Conservation (phyloP, 2,113 vertebrate species). For the Ia io region DNA sequence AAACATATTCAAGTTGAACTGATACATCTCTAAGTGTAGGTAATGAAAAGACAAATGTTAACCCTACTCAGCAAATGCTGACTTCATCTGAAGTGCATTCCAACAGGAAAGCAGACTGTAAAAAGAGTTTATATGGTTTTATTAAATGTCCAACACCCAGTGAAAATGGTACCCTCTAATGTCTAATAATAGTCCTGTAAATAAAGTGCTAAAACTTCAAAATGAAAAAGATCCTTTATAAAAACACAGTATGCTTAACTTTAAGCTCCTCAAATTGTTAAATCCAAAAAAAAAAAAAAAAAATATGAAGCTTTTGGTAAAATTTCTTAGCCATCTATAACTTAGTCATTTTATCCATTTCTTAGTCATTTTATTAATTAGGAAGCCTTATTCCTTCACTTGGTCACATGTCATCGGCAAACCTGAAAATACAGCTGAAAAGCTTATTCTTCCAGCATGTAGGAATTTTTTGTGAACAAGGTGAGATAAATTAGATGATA, state of each 20-base stretch:
- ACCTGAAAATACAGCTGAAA: neutral
- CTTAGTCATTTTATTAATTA: neutral
- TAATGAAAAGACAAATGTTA: neutral
- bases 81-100: neutral
- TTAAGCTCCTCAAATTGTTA: neutral
- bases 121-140: neutral
- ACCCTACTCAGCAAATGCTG: neutral
- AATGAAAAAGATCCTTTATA: neutral
- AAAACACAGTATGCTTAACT: neutral
- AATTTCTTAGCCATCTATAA: neutral
- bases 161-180: neutral
- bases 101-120: neutral
- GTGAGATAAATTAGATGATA: constrained; percentile 49
- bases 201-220: neutral
- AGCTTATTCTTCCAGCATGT: neutral
- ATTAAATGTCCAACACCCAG: neutral
- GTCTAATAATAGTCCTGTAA: neutral
- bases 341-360: neutral
- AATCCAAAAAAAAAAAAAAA: neutral
- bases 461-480: neutral
- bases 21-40: neutral
- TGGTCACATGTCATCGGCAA: neutral
- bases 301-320: neutral
- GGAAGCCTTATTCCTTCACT: neutral
- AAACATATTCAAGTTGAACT: neutral